Percentiles rank a stretch among this genome's conserved stretches.
phyloP scores from a whole-genome alignment of 2,113 vertebrate genomes.

The Syrmaticus mikado region DNA sequence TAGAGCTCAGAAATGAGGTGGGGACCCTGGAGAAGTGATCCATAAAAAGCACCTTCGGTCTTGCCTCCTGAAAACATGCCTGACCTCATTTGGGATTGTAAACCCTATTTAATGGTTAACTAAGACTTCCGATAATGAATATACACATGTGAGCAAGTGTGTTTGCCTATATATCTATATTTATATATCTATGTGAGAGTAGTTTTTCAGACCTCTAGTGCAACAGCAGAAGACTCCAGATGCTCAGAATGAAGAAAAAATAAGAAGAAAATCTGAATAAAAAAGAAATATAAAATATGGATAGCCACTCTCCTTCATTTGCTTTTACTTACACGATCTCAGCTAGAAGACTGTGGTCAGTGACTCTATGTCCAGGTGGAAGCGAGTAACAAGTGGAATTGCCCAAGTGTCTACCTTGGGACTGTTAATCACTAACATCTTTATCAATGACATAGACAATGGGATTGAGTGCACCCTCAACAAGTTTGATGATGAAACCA shows the following conservation, averaged over 20 bases:
- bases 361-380: too few species aligned
- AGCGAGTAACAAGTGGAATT: too few species aligned
- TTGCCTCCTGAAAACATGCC: neutral
- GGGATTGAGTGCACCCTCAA: too few species aligned
- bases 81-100: neutral
- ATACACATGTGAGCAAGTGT: neutral
- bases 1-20: neutral
- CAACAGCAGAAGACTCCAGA: neutral
- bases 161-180: neutral
- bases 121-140: neutral
- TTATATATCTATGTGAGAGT: neutral
- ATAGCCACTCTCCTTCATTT: neutral
- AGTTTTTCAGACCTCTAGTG: neutral
- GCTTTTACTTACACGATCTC: neutral
- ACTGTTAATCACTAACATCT: too few species aligned
- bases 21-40: neutral
- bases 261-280: neutral
- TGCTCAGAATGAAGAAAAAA: neutral
- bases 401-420: too few species aligned
- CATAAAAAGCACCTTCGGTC: neutral
- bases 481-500: too few species aligned
- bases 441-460: too few species aligned
- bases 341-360: too few species aligned
- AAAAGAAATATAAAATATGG: neutral
- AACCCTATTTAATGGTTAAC: neutral